Evolutionary conservation across 2,113 vertebrate genomes (phyloP).

Genomic region (Cariama cristata): DNA sequence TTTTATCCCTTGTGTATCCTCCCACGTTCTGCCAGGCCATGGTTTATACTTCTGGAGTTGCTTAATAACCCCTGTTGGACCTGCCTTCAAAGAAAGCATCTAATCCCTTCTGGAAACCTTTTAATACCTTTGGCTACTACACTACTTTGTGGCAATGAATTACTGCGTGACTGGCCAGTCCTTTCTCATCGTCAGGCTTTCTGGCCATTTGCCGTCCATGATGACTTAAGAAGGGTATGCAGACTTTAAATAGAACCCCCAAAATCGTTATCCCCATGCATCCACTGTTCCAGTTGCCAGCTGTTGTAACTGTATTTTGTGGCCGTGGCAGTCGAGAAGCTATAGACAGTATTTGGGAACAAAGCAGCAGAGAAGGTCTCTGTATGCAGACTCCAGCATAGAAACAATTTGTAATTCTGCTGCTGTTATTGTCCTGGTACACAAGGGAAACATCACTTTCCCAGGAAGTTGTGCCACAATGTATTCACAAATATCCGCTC

Average conservation of each 20-base stretch:
- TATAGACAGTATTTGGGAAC: background rate
- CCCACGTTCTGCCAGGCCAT: background rate
- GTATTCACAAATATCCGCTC: background rate
- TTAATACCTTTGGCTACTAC: background rate
- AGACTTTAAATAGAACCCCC: background rate
- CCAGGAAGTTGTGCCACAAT: background rate
- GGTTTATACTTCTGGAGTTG: slow-evolving; percentile 18
- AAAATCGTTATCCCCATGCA: background rate
- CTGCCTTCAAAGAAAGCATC: background rate
- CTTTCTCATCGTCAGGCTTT: background rate
- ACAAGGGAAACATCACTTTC: background rate
- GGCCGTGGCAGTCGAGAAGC: background rate
- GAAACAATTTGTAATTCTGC: background rate
- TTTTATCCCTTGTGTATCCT: slow-evolving; percentile 5
- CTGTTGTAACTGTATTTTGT: fast-evolving
- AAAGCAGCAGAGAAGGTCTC: background rate
- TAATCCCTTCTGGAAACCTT: slow-evolving; percentile 33
- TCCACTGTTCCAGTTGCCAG: fast-evolving
- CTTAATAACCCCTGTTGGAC: background rate
- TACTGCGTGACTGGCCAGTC: background rate
- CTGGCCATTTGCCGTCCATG: background rate
- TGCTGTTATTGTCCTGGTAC: background rate
- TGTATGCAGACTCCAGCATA: background rate
- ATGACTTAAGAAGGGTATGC: background rate
- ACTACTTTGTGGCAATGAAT: background rate